phyloP scores from a whole-genome alignment of 2,888 invertebrate species.

The Cordylochernes scorpioides region DNA sequence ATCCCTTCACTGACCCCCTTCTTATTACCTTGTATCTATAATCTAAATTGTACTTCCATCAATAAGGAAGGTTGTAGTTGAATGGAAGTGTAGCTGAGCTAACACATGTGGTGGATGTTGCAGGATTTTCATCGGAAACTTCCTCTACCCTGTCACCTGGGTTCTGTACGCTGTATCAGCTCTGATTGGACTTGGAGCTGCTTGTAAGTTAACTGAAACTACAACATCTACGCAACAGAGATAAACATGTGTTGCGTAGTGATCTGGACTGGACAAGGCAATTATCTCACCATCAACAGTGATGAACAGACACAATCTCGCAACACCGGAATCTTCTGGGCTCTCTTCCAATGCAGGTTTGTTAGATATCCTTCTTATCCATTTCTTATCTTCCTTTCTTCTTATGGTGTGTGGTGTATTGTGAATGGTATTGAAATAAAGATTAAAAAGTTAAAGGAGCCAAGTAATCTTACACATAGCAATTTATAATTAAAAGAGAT shows the following conservation, averaged over 20 bases:
- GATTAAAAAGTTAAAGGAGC: not conserved
- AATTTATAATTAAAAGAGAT: too few relatives aligned
- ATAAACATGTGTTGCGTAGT: constrained; percentile 23
- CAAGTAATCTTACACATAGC: too few relatives aligned
- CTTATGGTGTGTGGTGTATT: too few relatives aligned
- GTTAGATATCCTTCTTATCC: too few relatives aligned
- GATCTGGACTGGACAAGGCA: constrained; percentile 86
- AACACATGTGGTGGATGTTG: constrained; percentile 17
- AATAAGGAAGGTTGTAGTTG: too few relatives aligned
- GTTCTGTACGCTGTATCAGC: constrained; percentile 58
- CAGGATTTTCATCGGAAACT: constrained; percentile 64
- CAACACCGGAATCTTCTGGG: constrained; percentile 92
- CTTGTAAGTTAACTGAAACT: too few relatives aligned
- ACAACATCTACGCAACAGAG: too few relatives aligned
- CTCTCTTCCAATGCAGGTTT: constrained; percentile 67
- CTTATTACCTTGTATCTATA: too few relatives aligned
- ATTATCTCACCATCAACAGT: constrained; percentile 67
- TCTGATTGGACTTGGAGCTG: constrained; percentile 66
- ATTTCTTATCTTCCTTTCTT: too few relatives aligned
- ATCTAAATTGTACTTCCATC: too few relatives aligned
- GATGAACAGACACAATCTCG: constrained; percentile 57
- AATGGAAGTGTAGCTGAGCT: too few relatives aligned
- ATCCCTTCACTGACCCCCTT: too few relatives aligned
- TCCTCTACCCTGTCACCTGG: constrained; percentile 54
- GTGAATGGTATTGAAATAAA: not conserved